Evolutionary conservation across 2,888 invertebrate species (phyloP), one percentile per base, ranked within the genome.

Genomic region (Sminthurides aquaticus): DNA sequence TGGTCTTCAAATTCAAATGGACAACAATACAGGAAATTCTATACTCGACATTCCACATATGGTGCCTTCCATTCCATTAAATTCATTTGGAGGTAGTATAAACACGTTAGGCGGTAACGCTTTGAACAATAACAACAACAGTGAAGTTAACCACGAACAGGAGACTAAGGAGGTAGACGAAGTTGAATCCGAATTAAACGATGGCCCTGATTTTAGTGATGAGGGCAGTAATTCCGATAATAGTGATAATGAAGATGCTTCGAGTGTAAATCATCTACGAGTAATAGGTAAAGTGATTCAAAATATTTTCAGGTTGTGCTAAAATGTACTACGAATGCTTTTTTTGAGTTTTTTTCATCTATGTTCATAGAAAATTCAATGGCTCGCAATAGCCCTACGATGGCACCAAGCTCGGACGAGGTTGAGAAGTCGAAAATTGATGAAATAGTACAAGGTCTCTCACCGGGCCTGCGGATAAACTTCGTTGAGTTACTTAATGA

Each of bases 371-470:
- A 57, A 1, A 22, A 58, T 65, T 67, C 64, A 2, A 62, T 66
- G 8, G 61, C 66, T 43, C 59, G 71, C 54, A 69, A 68, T 58
- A 71, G 71, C 67, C 73, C 73, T n/a, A 73, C 71, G 3, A 49
- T 69, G 26, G 66, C 49, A 1, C 65, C 67, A 1, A 71, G 69
- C 60, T 69, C 67, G 0, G 71, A 70, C 61, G 74, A 74, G 26
- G 69, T 70, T 1, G 72, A 72, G 29, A 62, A 69, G 25, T 69
- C 69, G 8, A 70, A 69, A 62, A 71, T 73, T 18, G 70, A 72
- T 55, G 72, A 73, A 60, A 64, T 70, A 24, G 69, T 71, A 11
- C 72, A 69, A 52, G 58, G 64, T 3, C 68, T 74, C 20, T 67
- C 69, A 18, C 67, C 72, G 2, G 69, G 56, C 57, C 56, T 72